Conservation (phyloP, 2,797 vertebrate species). For the Poecilia picta region DNA sequence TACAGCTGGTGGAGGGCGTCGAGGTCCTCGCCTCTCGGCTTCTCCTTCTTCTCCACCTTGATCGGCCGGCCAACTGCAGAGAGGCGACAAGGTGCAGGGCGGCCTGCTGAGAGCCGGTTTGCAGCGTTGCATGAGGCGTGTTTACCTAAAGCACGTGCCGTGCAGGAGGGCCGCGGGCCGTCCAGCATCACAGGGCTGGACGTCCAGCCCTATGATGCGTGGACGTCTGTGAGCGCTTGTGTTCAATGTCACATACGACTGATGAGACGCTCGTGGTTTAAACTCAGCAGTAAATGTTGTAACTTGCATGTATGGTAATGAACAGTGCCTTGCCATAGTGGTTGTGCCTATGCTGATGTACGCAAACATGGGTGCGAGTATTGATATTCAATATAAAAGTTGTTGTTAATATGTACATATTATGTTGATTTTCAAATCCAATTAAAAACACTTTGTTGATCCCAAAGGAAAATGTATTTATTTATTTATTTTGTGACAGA, state of each 20-base stretch:
- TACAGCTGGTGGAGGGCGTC: conserved; percentile 86
- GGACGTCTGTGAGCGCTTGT: not conserved
- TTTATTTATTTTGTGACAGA: not conserved
- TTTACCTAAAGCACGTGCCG: conserved; percentile 12
- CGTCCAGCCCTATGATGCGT: too few relatives aligned
- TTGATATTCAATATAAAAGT: too few relatives aligned
- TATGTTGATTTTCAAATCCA: too few relatives aligned
- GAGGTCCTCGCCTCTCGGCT: conserved; percentile 83
- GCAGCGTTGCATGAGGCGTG: conserved; percentile 9
- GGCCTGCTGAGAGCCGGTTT: conserved; percentile 27
- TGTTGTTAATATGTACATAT: too few relatives aligned
- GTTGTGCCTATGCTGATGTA: not conserved
- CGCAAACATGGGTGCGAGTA: too few relatives aligned
- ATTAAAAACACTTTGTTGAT: too few relatives aligned
- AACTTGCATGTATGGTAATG: not conserved
- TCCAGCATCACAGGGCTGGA: not conserved
- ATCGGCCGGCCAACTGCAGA: conserved; percentile 91
- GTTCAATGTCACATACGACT: not conserved
- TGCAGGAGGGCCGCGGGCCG: not conserved
- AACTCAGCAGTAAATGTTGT: not conserved
- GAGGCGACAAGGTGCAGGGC: conserved; percentile 33
- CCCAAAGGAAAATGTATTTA: too few relatives aligned
- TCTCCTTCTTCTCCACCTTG: conserved; percentile 79
- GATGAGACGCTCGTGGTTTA: not conserved
- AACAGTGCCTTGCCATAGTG: not conserved